Evolutionary conservation across 2,888 invertebrate species (phyloP), one percentile per base, ranked within the genome.

Genomic region (Drosophila meridiana): DNA sequence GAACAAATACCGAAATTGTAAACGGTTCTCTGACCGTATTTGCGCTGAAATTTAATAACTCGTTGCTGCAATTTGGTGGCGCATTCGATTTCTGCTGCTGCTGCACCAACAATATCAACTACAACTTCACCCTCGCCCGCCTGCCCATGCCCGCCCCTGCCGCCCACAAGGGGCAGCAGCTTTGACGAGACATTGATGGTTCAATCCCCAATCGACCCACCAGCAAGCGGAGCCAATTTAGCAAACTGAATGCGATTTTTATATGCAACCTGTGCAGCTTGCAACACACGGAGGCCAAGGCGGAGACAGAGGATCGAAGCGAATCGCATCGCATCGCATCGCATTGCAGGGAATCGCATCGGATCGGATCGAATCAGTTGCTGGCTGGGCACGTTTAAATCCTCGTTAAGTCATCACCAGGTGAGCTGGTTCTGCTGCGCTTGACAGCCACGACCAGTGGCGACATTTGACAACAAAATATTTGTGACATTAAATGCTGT

Each of bases 161-260:
- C 36, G 67, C 59, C 66, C 66, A 69, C 64, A 69, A 56, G 69
- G 53, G 72, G 69, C 47, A 34, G 62, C 71, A 70, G 48, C 55
- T 73, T 83, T 87, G 89, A 87, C 82, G 89, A 85, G 87, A 87
- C 87, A 87, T 89, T 87, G 87, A 87, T 89, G 87, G 89, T 87
- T 87, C 88, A 87, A 87, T 87, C 87, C 76, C 70, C 71, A 82
- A 84, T 80, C 84, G 87, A 84, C 84, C 88, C 83, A 82, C 82
- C 82, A 84, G 78, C 62, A 68, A 71, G 88, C 57, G 59, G 78
- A 87, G 84, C 87, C 87, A 87, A 87, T 87, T 87, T 87, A 87
- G 86, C 89, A 87, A 78, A 64, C 82, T 69, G 82, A 78, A 87
- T 84, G 87, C 84, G 76, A 86, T 74, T 81, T 83, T 81, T 81